Percentiles rank a stretch among this genome's conserved stretches.
phyloP scores from a whole-genome alignment of 2,113 vertebrate species.

The Ceratotherium simum region DNA sequence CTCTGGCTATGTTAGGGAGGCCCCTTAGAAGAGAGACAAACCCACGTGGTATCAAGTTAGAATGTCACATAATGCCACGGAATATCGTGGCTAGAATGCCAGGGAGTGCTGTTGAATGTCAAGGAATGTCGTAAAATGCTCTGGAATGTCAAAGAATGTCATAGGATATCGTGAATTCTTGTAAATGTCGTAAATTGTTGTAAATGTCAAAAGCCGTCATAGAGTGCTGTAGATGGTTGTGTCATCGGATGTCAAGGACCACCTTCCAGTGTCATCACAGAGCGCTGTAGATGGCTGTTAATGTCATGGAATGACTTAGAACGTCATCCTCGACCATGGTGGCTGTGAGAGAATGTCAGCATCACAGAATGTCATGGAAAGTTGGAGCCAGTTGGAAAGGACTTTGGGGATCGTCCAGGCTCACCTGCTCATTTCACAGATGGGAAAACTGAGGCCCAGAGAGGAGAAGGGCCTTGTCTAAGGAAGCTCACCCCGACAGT shows the following conservation, averaged over 20 bases:
- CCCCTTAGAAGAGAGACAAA: not conserved
- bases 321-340: rapidly evolving
- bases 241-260: slow-evolving; percentile 26
- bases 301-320: slow-evolving; percentile 5
- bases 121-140: slow-evolving; percentile 67
- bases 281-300: not conserved
- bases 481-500: not conserved
- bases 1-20: not conserved
- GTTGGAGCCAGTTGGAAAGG: not conserved
- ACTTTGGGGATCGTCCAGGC: not conserved
- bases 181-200: slow-evolving; percentile 53
- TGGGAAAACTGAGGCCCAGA: slow-evolving; percentile 44
- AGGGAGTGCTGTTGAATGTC: slow-evolving; percentile 24
- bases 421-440: slow-evolving; percentile 59
- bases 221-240: slow-evolving; percentile 9
- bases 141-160: slow-evolving; percentile 66
- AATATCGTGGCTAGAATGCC: not conserved
- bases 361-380: not conserved
- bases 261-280: not conserved
- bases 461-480: not conserved
- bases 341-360: not conserved
- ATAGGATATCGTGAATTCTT: slow-evolving; percentile 36
- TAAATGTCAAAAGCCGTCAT: slow-evolving; percentile 51
- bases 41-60: not conserved
- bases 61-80: slow-evolving; percentile 61